Conservation (phyloP, 1,140 invertebrate species). For the Drosophila hydei region DNA sequence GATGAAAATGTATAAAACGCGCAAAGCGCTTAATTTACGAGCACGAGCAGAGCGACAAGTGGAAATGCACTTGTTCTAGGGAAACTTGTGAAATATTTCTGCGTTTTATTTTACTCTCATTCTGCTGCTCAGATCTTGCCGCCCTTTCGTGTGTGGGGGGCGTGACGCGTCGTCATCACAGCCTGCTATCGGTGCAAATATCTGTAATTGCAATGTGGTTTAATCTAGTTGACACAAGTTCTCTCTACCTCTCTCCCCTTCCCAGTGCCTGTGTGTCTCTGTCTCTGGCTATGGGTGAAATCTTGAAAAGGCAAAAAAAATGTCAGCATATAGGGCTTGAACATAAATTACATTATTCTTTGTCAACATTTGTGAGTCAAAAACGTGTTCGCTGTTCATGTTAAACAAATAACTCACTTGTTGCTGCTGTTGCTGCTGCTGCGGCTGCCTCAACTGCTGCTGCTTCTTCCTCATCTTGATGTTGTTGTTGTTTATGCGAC, state of each 20-base stretch:
- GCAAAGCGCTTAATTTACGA: slow-evolving; percentile 52
- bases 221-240: slow-evolving; percentile 22
- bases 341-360: slow-evolving; percentile 82
- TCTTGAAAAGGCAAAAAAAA: slow-evolving; percentile 36
- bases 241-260: slow-evolving; percentile 14
- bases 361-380: slow-evolving; percentile 83
- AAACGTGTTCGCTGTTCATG: slow-evolving; percentile 77
- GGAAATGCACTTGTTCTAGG: slow-evolving; percentile 44
- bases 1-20: not conserved
- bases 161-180: not conserved
- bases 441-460: not conserved
- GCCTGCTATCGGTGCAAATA: slow-evolving; percentile 61
- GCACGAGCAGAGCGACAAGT: slow-evolving; percentile 49
- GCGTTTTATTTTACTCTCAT: not conserved
- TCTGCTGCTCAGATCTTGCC: slow-evolving; percentile 16
- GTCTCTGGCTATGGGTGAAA: slow-evolving; percentile 23
- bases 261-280: not conserved
- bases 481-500: slow-evolving; percentile 49
- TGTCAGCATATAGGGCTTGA: slow-evolving; percentile 44
- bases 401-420: slow-evolving; percentile 82
- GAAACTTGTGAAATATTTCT: slow-evolving; percentile 38
- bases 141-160: slow-evolving; percentile 35
- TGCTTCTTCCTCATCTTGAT: slow-evolving; percentile 11
- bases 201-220: slow-evolving; percentile 63
- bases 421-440: slow-evolving; percentile 16